A percentile compares a stretch with the other conserved stretches of the same genome.
Evolutionary conservation across 2,113 vertebrate genomes (phyloP).

Genomic region (Nanorana parkeri): DNA sequence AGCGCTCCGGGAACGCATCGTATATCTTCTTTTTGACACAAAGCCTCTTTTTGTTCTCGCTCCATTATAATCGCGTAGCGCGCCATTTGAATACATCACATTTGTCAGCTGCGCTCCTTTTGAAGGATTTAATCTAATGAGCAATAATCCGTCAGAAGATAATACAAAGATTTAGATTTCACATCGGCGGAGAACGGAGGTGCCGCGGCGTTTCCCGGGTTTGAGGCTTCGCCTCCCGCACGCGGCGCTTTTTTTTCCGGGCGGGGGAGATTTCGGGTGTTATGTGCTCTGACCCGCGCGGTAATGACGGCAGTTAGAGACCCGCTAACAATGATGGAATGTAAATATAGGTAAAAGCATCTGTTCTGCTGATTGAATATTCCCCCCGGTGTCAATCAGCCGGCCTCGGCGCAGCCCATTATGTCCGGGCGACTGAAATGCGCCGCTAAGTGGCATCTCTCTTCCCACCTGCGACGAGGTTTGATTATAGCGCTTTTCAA

Average conservation of each 20-base stretch:
- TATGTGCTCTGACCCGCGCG: neutral
- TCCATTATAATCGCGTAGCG: no score
- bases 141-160: constrained; percentile 2
- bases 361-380: constrained; percentile 15
- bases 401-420: neutral
- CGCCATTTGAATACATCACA: neutral
- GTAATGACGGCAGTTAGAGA: constrained; percentile 12
- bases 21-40: no score
- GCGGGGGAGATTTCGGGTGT: no score
- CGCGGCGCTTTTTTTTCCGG: neutral
- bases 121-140: constrained; percentile 5
- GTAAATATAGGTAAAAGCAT: neutral
- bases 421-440: constrained; percentile 21
- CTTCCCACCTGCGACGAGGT: constrained; percentile 29
- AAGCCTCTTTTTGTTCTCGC: no score
- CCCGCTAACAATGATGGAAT: constrained; percentile 12
- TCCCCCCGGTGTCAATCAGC: neutral
- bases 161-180: constrained; percentile 22
- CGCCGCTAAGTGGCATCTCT: constrained; percentile 32
- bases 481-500: constrained; percentile 42
- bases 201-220: constrained; percentile 22
- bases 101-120: neutral
- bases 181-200: neutral
- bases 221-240: constrained; percentile 9
- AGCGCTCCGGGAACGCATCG: no score